Conservation (phyloP, 2,888 invertebrate species). For the Pelosia muscerda region DNA sequence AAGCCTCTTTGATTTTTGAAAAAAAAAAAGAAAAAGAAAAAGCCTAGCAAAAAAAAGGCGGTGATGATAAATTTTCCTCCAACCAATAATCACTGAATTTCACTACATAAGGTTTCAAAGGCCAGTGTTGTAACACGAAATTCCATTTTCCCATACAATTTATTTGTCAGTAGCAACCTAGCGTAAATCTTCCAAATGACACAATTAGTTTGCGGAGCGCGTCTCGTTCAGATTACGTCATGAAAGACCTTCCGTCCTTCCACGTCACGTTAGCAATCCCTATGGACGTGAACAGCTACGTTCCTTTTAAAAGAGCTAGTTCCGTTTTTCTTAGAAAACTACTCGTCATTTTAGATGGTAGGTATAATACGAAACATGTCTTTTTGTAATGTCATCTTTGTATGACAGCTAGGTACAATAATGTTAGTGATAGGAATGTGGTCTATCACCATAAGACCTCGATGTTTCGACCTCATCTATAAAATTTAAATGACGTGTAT, state of each 20-base stretch:
- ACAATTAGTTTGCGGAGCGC: conserved; percentile 10
- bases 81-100: background rate
- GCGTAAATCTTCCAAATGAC: background rate
- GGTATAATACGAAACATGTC: background rate
- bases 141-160: background rate
- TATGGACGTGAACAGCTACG: background rate
- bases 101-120: background rate
- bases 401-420: too few relatives aligned
- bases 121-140: background rate
- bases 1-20: too few relatives aligned
- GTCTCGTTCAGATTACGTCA: conserved; percentile 1
- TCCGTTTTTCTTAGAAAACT: background rate
- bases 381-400: too few relatives aligned
- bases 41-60: too few relatives aligned
- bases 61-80: too few relatives aligned
- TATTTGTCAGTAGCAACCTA: background rate
- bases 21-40: too few relatives aligned
- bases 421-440: too few relatives aligned
- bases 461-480: too few relatives aligned
- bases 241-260: background rate
- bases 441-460: too few relatives aligned
- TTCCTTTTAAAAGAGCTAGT: background rate
- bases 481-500: too few relatives aligned
- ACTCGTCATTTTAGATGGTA: background rate
- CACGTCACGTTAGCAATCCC: background rate